Percentiles rank a stretch among this genome's conserved stretches.
Conservation (phyloP, 2,888 invertebrate species). For the Andricus quercusramuli region DNA sequence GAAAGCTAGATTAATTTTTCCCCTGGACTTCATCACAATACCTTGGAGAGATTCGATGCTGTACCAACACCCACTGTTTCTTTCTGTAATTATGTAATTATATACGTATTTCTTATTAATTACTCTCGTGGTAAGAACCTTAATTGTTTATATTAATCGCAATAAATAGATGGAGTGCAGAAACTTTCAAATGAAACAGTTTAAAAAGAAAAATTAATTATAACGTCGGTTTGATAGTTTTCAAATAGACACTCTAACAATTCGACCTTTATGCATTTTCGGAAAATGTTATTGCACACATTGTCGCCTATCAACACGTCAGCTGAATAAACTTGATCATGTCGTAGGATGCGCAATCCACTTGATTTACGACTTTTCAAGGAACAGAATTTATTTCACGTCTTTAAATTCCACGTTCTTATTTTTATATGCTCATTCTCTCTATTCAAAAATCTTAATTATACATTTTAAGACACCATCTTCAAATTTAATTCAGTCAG, state of each 20-base stretch:
- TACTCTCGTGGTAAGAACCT: too few species aligned
- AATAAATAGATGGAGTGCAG: background rate
- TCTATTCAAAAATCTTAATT: background rate
- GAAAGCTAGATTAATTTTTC: constrained; percentile 12
- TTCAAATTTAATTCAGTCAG: background rate
- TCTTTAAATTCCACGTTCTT: background rate
- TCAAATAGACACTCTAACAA: background rate
- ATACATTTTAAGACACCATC: background rate
- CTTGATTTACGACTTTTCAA: constrained; percentile 13
- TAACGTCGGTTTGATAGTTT: too few species aligned
- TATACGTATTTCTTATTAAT: too few species aligned
- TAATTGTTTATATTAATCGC: too few species aligned
- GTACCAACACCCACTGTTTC: too few species aligned
- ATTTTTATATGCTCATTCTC: background rate
- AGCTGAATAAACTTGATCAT: constrained; percentile 30
- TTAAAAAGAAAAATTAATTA: background rate
- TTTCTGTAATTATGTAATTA: too few species aligned
- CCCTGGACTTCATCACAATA: constrained; percentile 11
- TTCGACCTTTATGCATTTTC: constrained; percentile 15
- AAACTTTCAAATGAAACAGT: background rate
- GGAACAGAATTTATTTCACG: constrained; percentile 16
- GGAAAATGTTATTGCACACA: constrained; percentile 26
- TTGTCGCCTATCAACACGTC: constrained; percentile 26
- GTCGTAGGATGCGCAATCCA: background rate
- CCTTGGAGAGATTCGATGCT: too few species aligned